phyloP scores from a whole-genome alignment of 1,140 invertebrate genomes.

The Aphelenchoides besseyi region DNA sequence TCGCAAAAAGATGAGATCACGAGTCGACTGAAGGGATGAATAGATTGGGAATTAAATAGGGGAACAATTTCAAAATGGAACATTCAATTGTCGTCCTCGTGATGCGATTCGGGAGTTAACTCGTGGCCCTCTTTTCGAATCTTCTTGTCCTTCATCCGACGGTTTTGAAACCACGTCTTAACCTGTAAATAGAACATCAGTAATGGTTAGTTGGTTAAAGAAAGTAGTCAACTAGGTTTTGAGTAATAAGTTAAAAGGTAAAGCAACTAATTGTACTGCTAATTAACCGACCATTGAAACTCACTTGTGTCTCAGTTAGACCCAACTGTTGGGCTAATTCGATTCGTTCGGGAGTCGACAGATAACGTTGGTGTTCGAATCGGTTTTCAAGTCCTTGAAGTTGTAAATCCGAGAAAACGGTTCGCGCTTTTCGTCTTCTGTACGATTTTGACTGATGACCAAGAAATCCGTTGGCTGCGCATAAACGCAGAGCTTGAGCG shows the following conservation, averaged over 20 bases:
- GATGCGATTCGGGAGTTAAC: too few species aligned
- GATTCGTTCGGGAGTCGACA: slow-evolving; percentile 91
- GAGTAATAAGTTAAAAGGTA: slow-evolving; percentile 3
- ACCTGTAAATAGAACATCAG: slow-evolving; percentile 69
- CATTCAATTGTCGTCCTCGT: too few species aligned
- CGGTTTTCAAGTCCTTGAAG: slow-evolving; percentile 84
- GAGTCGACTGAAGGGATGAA: too few species aligned
- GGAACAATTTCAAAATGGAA: too few species aligned
- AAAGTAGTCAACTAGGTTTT: slow-evolving; percentile 10
- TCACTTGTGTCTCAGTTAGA: slow-evolving; percentile 93
- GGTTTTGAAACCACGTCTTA: slow-evolving; percentile 68
- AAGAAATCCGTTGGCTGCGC: slow-evolving; percentile 4
- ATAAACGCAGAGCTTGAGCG: slow-evolving; percentile 16
- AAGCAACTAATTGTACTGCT: neutral
- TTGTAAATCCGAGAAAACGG: slow-evolving; percentile 95
- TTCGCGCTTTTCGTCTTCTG: slow-evolving; percentile 68
- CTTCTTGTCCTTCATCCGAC: slow-evolving; percentile 95
- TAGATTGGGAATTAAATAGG: too few species aligned
- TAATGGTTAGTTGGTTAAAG: slow-evolving; percentile 9
- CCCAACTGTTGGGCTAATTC: slow-evolving; percentile 85
- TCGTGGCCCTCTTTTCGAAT: slow-evolving; percentile 32
- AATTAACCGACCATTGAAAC: slow-evolving; percentile 63
- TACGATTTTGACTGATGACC: slow-evolving; percentile 51
- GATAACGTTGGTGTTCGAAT: slow-evolving; percentile 90
- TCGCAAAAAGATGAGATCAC: too few species aligned